phyloP scores from a whole-genome alignment of 2,113 vertebrate species.

The Podiceps cristatus region DNA sequence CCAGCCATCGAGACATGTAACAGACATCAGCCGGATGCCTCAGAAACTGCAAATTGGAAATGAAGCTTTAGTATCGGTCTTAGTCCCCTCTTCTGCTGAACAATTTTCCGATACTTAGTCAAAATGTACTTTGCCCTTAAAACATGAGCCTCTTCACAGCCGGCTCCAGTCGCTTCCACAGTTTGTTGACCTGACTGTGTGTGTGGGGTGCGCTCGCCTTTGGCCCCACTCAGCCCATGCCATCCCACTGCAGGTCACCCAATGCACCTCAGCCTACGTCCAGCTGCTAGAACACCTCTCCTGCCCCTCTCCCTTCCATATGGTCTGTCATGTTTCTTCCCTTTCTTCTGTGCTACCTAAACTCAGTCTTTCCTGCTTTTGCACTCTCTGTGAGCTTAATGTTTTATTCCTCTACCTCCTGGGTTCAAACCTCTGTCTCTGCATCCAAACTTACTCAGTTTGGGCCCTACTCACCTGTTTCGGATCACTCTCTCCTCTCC shows the following conservation, averaged over 20 bases:
- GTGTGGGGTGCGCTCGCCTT: rapidly evolving
- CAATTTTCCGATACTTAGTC: background rate
- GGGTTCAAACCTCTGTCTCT: background rate
- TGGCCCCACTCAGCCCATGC: background rate
- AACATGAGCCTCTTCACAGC: background rate
- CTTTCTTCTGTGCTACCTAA: background rate
- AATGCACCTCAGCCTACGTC: background rate
- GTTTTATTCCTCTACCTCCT: background rate
- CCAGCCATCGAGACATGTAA: background rate
- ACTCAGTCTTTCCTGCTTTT: background rate
- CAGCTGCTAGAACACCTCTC: background rate
- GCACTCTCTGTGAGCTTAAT: background rate
- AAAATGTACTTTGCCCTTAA: background rate
- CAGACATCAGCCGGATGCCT: background rate
- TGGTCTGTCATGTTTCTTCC: rapidly evolving
- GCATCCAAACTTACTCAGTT: background rate
- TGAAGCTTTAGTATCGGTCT: background rate
- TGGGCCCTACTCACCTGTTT: slow-evolving; percentile 17
- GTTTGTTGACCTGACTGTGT: background rate
- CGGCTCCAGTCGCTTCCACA: background rate
- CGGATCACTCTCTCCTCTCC: background rate
- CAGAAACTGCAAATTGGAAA: background rate
- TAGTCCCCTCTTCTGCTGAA: background rate
- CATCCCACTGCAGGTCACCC: background rate
- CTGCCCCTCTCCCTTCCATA: background rate